Percentiles rank a stretch among this genome's conserved stretches.
Evolutionary conservation across 2,797 vertebrate genomes (phyloP).

Genomic region (Percopsis omiscomaycus): DNA sequence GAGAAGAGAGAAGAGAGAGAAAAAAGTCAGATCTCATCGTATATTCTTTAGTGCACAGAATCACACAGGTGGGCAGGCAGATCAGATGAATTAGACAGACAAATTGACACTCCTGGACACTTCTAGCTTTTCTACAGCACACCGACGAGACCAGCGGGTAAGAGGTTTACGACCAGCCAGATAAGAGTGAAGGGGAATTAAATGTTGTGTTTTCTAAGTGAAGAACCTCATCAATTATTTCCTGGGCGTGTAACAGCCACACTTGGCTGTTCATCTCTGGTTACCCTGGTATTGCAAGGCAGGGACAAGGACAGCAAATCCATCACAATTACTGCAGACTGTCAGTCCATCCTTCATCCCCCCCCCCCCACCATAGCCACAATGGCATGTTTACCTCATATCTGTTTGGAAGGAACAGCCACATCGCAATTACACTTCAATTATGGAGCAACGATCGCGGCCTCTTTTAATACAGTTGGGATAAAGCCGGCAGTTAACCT

Average conservation of each 20-base stretch:
- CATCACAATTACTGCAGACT: conserved; percentile 75
- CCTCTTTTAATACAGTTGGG: conserved; percentile 61
- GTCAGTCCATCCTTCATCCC: conserved; percentile 55
- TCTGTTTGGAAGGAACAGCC: conserved; percentile 63
- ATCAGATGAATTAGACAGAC: too few species aligned
- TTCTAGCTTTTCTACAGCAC: too few species aligned
- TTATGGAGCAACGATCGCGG: conserved; percentile 71
- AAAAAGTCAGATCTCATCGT: conserved; percentile 2
- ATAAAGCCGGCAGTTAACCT: conserved; percentile 64
- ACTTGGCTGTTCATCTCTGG: conserved; percentile 50
- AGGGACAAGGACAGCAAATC: conserved; percentile 62
- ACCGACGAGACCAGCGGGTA: too few species aligned
- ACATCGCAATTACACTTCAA: conserved; percentile 76
- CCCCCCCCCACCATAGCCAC: conserved; percentile 36
- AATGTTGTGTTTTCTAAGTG: conserved; percentile 24
- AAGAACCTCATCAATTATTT: conserved; percentile 47
- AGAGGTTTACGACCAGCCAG: background rate
- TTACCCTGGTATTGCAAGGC: conserved; percentile 57
- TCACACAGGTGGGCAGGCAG: too few species aligned
- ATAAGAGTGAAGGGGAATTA: conserved; percentile 20
- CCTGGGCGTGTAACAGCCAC: conserved; percentile 15
- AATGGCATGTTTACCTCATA: conserved; percentile 71
- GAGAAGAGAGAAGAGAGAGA: conserved; percentile 23
- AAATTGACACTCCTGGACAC: too few species aligned
- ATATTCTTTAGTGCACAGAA: background rate